Evolutionary conservation across 2,888 invertebrate genomes (phyloP).

Genomic region (Xestia c-nigrum): DNA sequence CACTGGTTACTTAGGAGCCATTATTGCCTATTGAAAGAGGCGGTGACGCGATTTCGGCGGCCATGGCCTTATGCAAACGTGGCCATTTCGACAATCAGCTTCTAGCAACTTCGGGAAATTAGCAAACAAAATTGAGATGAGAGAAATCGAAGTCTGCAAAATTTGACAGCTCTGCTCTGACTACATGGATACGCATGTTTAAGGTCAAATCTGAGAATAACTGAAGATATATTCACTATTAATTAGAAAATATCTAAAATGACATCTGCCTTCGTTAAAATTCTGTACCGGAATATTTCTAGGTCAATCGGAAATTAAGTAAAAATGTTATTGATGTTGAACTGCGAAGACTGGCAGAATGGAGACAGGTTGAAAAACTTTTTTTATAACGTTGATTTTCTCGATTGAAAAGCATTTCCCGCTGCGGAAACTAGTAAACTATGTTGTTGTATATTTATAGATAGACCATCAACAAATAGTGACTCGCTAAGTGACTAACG

Average conservation of each 20-base stretch:
- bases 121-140: constrained; percentile 63
- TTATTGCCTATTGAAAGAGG: constrained; percentile 69
- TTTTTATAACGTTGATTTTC: constrained; percentile 24
- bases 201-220: constrained; percentile 4
- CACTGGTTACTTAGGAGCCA: constrained; percentile 61
- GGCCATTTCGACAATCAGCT: constrained; percentile 69
- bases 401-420: constrained; percentile 48
- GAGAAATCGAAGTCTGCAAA: constrained; percentile 59
- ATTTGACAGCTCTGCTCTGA: constrained; percentile 16
- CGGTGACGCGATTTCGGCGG: constrained; percentile 69
- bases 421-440: constrained; percentile 33
- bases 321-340: constrained; percentile 16
- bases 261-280: constrained; percentile 2
- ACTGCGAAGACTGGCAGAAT: neutral
- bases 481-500: constrained; percentile 23
- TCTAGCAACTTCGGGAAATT: constrained; percentile 67
- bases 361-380: constrained; percentile 1
- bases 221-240: neutral
- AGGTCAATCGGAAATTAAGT: constrained; percentile 27
- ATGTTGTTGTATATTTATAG: constrained; percentile 35
- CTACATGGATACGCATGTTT: constrained; percentile 18
- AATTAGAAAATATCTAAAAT: constrained; percentile 4
- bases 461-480: constrained; percentile 42
- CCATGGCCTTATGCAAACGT: constrained; percentile 78
- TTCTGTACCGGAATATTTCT: constrained; percentile 12